Conservation (phyloP, 1,140 invertebrate genomes). For the Ptiloglossa arizonensis region DNA sequence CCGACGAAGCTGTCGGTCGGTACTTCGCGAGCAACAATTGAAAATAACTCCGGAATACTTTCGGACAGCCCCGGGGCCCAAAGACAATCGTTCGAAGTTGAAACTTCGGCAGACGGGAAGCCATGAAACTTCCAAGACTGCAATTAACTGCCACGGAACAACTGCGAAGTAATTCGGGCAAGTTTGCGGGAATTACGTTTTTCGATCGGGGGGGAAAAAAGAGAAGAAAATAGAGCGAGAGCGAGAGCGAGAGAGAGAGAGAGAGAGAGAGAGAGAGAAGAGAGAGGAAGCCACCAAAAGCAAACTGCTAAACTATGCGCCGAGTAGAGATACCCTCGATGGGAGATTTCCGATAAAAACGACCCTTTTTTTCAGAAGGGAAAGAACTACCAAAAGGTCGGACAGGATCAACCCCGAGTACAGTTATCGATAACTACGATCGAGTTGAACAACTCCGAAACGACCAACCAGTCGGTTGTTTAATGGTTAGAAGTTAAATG, state of each 20-base stretch:
- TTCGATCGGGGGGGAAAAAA: not conserved
- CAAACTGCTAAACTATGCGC: constrained; percentile 8
- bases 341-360: constrained; percentile 32
- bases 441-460: not conserved
- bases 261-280: too few species aligned
- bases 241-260: too few species aligned
- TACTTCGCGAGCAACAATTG: constrained; percentile 45
- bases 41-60: constrained; percentile 49
- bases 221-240: not conserved
- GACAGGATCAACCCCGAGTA: not conserved
- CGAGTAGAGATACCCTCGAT: not conserved
- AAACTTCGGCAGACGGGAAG: constrained; percentile 42
- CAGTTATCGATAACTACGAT: constrained; percentile 14
- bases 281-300: not conserved
- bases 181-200: constrained; percentile 24
- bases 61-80: constrained; percentile 19
- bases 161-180: constrained; percentile 40
- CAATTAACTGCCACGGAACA: constrained; percentile 44
- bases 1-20: not conserved
- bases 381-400: constrained; percentile 16
- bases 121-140: constrained; percentile 48
- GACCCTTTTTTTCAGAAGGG: not conserved
- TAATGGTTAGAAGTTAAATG: too few species aligned
- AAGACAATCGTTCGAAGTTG: constrained; percentile 42
- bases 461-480: not conserved